Evolutionary conservation across 2,888 invertebrate genomes (phyloP).

Genomic region (Tinea trinotella): DNA sequence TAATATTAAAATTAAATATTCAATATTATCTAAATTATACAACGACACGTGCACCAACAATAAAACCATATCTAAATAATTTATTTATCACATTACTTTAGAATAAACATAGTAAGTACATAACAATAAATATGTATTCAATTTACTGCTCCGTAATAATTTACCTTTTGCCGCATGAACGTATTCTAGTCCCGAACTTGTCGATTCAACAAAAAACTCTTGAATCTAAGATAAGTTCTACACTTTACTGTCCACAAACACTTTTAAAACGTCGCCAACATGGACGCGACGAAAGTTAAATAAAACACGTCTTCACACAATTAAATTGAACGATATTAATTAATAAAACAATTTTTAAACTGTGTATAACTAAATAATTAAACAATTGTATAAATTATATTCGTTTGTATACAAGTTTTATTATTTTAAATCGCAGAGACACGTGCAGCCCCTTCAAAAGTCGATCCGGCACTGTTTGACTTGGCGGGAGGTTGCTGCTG

Average conservation of each 20-base stretch:
- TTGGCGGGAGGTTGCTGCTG: not conserved
- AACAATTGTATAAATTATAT: not conserved
- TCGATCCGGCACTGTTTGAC: not conserved
- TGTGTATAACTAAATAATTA: too few species aligned
- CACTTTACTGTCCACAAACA: not conserved
- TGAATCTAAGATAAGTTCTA: not conserved
- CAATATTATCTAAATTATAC: too few species aligned
- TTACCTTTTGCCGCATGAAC: slow-evolving; percentile 14
- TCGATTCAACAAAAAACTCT: not conserved
- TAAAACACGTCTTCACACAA: not conserved
- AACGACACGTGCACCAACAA: too few species aligned
- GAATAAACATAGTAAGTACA: too few species aligned
- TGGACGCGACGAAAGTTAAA: slow-evolving; percentile 3
- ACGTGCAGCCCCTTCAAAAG: not conserved
- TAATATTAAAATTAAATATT: too few species aligned
- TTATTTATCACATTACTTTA: too few species aligned
- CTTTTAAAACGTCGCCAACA: slow-evolving; percentile 4
- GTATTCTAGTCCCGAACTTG: not conserved
- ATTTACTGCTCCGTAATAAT: too few species aligned
- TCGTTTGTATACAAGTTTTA: not conserved
- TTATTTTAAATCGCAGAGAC: not conserved
- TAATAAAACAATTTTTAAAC: not conserved
- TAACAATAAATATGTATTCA: too few species aligned
- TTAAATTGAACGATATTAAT: not conserved
- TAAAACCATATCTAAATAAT: too few species aligned